Conservation (phyloP, 2,888 invertebrate species). For the Hemithea aestivaria region DNA sequence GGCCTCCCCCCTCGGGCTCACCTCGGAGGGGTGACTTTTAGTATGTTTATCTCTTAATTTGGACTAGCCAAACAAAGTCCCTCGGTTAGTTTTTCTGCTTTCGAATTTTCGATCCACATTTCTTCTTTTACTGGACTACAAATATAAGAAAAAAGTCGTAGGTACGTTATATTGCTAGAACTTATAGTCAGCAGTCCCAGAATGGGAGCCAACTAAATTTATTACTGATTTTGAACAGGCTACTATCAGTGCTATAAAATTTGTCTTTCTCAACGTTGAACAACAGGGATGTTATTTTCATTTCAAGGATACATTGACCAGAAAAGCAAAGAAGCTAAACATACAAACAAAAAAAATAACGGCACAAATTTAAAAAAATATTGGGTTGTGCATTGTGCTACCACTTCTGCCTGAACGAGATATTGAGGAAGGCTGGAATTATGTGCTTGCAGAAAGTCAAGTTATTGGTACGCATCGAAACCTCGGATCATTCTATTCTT, state of each 20-base stretch:
- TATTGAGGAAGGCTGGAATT: conserved; percentile 16
- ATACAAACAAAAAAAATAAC: conserved; percentile 9
- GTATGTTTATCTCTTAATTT: no score
- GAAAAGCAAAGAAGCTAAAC: conserved; percentile 14
- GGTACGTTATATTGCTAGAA: no score
- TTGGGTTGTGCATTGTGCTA: no score
- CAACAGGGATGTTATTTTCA: conserved; percentile 10
- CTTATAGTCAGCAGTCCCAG: no score
- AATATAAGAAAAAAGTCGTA: no score
- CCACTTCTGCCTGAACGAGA: no score
- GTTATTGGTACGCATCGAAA: conserved; percentile 13
- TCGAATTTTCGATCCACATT: no score
- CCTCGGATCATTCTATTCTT: conserved; percentile 9
- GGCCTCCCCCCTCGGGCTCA: no score
- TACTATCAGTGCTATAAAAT: conserved; percentile 13
- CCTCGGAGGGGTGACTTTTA: no score
- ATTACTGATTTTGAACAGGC: conserved; percentile 14
- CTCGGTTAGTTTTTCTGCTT: no score
- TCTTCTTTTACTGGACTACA: no score
- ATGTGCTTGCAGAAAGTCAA: conserved; percentile 15
- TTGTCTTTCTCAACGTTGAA: conserved; percentile 9
- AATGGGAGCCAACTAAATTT: conserved; percentile 13
- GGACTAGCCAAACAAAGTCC: no score
- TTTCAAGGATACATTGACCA: conserved; percentile 11
- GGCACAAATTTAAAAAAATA: conserved; percentile 8